Conservation (phyloP, 92 coral and sea anemone genomes). For the Epizoanthus illoricatus region DNA sequence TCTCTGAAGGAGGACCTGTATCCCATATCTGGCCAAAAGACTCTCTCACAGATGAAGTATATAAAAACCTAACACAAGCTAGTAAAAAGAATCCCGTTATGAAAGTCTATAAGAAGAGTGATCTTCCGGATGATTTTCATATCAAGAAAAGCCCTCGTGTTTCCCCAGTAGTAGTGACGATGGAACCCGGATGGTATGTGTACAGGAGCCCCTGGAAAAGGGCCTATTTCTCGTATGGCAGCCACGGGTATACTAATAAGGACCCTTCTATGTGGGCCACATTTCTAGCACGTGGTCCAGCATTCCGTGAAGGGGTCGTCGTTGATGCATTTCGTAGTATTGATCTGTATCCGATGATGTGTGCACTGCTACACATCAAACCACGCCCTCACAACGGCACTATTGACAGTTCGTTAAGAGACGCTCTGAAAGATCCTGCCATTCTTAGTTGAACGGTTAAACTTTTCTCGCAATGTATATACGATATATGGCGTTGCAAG, state of each 20-base stretch:
- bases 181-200: constrained; percentile 79
- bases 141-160: constrained; percentile 60
- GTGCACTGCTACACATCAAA: constrained; percentile 60
- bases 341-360: constrained; percentile 76
- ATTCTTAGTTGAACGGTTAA: background rate
- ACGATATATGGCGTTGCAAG: no score
- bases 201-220: constrained; percentile 31
- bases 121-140: constrained; percentile 68
- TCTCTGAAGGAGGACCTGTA: constrained; percentile 8
- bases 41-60: constrained; percentile 53
- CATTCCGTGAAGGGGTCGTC: constrained; percentile 58
- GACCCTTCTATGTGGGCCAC: constrained; percentile 71
- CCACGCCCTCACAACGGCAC: constrained; percentile 65
- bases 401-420: background rate
- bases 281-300: constrained; percentile 88
- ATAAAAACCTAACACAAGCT: constrained; percentile 46
- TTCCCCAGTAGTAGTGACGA: constrained; percentile 61
- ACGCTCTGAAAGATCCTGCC: constrained; percentile 5
- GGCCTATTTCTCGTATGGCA: constrained; percentile 32
- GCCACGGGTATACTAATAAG: constrained; percentile 71
- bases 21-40: constrained; percentile 26
- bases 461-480: no score
- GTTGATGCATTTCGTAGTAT: constrained; percentile 61
- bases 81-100: constrained; percentile 59
- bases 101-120: constrained; percentile 63